Base-by-base conservation (phyloP, 2,797 vertebrate genomes). In the Hybognathus amarus region DNA sequence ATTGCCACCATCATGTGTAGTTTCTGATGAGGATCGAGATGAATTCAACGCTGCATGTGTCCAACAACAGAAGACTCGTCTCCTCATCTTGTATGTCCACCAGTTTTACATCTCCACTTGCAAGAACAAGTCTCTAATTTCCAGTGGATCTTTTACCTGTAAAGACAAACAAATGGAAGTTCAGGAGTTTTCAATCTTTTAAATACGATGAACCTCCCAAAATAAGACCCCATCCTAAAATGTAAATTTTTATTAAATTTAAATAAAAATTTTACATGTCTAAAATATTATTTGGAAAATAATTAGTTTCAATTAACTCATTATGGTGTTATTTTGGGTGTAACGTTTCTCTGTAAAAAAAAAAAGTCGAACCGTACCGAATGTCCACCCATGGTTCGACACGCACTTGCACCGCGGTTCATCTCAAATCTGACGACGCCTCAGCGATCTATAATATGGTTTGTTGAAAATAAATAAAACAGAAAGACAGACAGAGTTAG, bases 131-230 rank as follows among this genome's bases (percentile, higher is more conserved):
- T 54, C 11, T 30, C 70, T 95, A 99, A 92, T 93, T 97, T 90
- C 96, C 97, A 84, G 96, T 92, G 73, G 96, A 99, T 89, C 97
- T 95, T 89, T 99, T 99, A 90, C 98, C 98, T 99, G 91, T 2
- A 59, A 75, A 86, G 2, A 67, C 79, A 7, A 30, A 77, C 38
- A 70, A 2, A 36, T 73, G 11, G 9, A 66, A 27, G 9, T 20
- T n/a, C 24, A 59, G 22, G 24, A 17, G 9, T 47, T 69, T 27
- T 22, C 10, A 13, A 18, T 47, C 2, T 50, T 50, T 47, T 6
- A 30, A 71, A 71, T 50, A 4, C 24, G 15, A 50, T 4, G 4
- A 42, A 71, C 1, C 22, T 7, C n/a, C 12, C 5, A 61, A 61
- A 6, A 61, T 61, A 12, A 33, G 30, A 33, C 30, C 30, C 30